Conservation (phyloP, 2,113 vertebrate genomes). For the Pelvicachromis taeniatus region DNA sequence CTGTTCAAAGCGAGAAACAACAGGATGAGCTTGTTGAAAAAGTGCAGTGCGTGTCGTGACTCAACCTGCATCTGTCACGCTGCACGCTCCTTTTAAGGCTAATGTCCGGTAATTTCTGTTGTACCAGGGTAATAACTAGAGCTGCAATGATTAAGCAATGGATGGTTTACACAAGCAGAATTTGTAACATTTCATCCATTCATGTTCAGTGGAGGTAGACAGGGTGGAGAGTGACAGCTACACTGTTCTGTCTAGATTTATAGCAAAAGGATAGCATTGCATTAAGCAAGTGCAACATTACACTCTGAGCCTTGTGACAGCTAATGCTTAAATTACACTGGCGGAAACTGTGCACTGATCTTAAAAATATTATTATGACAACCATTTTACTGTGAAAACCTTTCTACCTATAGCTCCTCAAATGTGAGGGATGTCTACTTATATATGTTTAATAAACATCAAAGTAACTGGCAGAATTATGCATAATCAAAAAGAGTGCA, state of each 20-base stretch:
- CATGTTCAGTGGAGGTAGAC: neutral
- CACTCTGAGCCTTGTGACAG: neutral
- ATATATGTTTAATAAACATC: neutral
- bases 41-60: neutral
- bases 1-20: slow-evolving; percentile 17
- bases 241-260: neutral
- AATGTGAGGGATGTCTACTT: neutral
- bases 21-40: slow-evolving; percentile 24
- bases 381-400: neutral
- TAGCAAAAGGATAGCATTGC: neutral
- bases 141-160: neutral
- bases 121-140: neutral
- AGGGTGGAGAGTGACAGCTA: neutral
- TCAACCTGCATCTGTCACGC: neutral
- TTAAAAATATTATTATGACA: neutral
- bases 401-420: neutral
- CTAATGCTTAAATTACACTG: neutral
- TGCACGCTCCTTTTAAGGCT: neutral
- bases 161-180: neutral
- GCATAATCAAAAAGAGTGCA: neutral
- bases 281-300: neutral
- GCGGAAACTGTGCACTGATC: neutral
- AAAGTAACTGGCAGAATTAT: neutral
- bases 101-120: neutral
- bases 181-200: neutral